These are phyloP conservation scores for Bhutanitis thaidina DNA, from an alignment of 2,888 invertebrate species.

Conservation along the genomic window DNA sequence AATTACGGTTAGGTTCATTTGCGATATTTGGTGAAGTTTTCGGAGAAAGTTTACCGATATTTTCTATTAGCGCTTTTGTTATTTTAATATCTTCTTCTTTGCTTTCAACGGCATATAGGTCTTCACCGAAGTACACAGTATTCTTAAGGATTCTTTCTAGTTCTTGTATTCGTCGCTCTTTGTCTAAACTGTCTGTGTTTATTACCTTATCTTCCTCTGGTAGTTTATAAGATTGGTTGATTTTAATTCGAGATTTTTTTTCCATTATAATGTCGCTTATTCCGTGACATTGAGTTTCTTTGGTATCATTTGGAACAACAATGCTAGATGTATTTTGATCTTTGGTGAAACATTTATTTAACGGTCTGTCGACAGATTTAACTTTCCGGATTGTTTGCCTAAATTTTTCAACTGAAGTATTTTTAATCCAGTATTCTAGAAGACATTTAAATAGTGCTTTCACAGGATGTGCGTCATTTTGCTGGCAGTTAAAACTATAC, in stretches of 20 bases:
- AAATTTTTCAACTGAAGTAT: slow-evolving; percentile 37
- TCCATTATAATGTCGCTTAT: slow-evolving; percentile 30
- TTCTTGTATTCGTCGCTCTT: slow-evolving; percentile 56
- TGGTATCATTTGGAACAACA: slow-evolving; percentile 33
- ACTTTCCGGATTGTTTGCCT: slow-evolving; percentile 37
- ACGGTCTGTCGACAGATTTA: slow-evolving; percentile 45
- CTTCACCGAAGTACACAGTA: slow-evolving; percentile 58
- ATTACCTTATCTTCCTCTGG: slow-evolving; percentile 15
- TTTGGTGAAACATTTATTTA: slow-evolving; percentile 44
- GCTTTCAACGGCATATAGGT: slow-evolving; percentile 32
- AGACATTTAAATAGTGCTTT: slow-evolving; percentile 54
- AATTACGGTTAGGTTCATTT: slow-evolving; percentile 41
- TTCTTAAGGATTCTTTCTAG: slow-evolving; percentile 58
- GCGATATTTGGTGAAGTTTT: slow-evolving; percentile 22
- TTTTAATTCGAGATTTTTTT: slow-evolving; percentile 19
- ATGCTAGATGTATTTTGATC: slow-evolving; percentile 50
- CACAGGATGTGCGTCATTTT: slow-evolving; percentile 43
- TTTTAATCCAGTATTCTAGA: slow-evolving; percentile 59
- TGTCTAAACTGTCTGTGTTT: slow-evolving; percentile 43
- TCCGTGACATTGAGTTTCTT: slow-evolving; percentile 49
- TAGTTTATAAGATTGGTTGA: slow-evolving; percentile 19
- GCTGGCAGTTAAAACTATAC: slow-evolving; percentile 39
- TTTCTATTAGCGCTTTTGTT: slow-evolving; percentile 52
- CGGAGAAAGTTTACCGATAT: slow-evolving; percentile 40
- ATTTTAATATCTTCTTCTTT: slow-evolving; percentile 54